Evolutionary conservation across 2,113 vertebrate genomes (phyloP).

Genomic region (Paralichthys olivaceus): DNA sequence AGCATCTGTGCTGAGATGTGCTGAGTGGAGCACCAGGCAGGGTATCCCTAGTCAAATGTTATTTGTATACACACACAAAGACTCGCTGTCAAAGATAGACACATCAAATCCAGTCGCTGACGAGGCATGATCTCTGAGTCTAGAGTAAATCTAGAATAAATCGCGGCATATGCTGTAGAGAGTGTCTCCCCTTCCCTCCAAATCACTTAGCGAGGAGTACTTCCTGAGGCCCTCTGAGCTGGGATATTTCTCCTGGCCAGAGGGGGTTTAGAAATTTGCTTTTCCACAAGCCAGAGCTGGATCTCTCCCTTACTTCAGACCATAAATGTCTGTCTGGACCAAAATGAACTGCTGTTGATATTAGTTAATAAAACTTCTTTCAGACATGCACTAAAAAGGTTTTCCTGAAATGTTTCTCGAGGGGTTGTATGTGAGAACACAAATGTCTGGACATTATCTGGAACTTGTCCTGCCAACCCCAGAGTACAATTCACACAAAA

Average conservation of each 20-base stretch:
- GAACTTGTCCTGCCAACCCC: too few relatives aligned
- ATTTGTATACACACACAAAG: constrained; percentile 13
- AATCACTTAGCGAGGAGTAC: constrained; percentile 37
- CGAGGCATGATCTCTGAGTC: constrained; percentile 28
- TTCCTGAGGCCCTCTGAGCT: constrained; percentile 51
- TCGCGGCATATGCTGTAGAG: constrained; percentile 41
- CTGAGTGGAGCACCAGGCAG: constrained; percentile 1
- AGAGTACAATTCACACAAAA: too few relatives aligned
- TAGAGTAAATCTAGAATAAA: constrained; percentile 37
- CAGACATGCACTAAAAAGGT: too few relatives aligned
- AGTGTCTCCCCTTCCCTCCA: constrained; percentile 12
- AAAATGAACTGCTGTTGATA: too few relatives aligned
- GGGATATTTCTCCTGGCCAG: constrained; percentile 40
- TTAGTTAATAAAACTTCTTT: too few relatives aligned
- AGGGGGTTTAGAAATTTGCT: constrained; percentile 43
- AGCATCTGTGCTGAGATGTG: constrained; percentile 39
- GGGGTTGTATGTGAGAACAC: too few relatives aligned
- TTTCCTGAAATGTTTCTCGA: too few relatives aligned
- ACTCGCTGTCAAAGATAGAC: constrained; percentile 1
- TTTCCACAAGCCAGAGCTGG: constrained; percentile 29
- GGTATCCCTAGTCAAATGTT: constrained; percentile 1
- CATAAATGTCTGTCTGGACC: too few relatives aligned
- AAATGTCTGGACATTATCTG: too few relatives aligned
- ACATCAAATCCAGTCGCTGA: constrained; percentile 46
- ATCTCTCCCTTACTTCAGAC: constrained; percentile 16